These are phyloP conservation scores for Onychomys torridus DNA, from an alignment of 2,797 vertebrate genomes.

Conservation along the genomic window DNA sequence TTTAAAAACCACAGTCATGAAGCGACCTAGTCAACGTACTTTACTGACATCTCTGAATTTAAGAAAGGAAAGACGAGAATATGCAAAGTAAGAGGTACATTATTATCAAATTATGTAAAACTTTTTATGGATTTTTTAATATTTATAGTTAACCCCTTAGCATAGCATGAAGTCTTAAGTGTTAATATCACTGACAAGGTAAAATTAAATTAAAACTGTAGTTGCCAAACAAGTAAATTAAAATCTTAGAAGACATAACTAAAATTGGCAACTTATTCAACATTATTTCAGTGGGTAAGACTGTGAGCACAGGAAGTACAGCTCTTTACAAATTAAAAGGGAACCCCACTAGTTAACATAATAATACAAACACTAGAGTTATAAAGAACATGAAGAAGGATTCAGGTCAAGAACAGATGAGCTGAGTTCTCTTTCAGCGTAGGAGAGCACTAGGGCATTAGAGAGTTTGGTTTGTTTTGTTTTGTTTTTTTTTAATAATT, in stretches of 20 bases:
- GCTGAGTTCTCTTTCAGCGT: not conserved
- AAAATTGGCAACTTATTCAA: not conserved
- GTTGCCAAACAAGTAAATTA: not conserved
- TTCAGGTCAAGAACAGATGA: not conserved
- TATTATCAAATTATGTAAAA: not conserved
- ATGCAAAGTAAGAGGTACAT: not conserved
- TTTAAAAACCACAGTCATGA: not conserved
- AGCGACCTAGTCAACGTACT: not conserved
- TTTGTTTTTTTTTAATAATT: not conserved
- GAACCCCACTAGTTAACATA: conserved; percentile 39
- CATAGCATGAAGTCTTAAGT: not conserved
- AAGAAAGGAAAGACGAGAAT: not conserved
- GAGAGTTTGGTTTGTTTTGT: not conserved
- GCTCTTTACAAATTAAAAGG: not conserved
- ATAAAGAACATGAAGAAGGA: not conserved
- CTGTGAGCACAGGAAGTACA: not conserved
- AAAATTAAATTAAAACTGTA: conserved; percentile 12
- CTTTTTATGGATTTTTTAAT: conserved; percentile 8
- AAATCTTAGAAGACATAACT: not conserved
- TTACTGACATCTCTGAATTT: not conserved
- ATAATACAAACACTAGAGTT: not conserved
- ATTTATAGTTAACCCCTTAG: not conserved
- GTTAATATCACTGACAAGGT: not conserved
- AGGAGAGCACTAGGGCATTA: not conserved
- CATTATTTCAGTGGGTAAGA: not conserved